Percentiles rank a stretch among this genome's conserved stretches.
phyloP scores from a whole-genome alignment of 2,888 invertebrate species.

The Lysandra coridon region DNA sequence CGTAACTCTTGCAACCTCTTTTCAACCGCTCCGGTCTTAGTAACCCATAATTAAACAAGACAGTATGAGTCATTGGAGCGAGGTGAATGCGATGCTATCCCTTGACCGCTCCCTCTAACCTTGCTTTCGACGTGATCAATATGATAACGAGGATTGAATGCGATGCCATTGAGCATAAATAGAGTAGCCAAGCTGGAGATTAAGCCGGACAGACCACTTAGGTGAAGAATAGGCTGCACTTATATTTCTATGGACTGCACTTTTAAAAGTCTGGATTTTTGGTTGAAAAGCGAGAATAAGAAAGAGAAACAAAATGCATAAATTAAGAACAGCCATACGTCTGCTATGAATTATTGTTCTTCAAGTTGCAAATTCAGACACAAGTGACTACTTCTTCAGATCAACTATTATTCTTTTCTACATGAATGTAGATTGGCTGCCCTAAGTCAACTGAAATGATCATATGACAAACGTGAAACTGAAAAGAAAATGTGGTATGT shows the following conservation, averaged over 20 bases:
- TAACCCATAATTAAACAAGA: slow-evolving; percentile 61
- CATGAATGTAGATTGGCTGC: no score
- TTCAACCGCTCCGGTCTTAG: slow-evolving; percentile 30
- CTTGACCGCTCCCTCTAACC: slow-evolving; percentile 72
- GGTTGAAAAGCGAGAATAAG: no score
- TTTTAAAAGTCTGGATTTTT: background rate
- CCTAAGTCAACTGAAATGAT: no score
- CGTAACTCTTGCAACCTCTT: background rate
- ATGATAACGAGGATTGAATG: slow-evolving; percentile 57
- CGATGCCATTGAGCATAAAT: slow-evolving; percentile 46
- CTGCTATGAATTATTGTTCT: no score
- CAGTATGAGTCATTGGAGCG: slow-evolving; percentile 64
- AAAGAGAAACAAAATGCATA: no score
- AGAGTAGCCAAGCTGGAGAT: slow-evolving; percentile 32
- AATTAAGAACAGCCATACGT: no score
- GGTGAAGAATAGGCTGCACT: background rate
- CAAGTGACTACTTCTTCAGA: no score
- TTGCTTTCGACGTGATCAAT: slow-evolving; percentile 71
- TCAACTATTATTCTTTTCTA: no score
- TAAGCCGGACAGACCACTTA: slow-evolving; percentile 30
- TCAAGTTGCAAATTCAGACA: no score
- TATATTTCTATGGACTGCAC: background rate
- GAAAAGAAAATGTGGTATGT: no score
- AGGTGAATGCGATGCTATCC: slow-evolving; percentile 67
- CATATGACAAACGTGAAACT: no score